phyloP scores from a whole-genome alignment of 2,113 vertebrate species.

The Meleagris gallopavo region DNA sequence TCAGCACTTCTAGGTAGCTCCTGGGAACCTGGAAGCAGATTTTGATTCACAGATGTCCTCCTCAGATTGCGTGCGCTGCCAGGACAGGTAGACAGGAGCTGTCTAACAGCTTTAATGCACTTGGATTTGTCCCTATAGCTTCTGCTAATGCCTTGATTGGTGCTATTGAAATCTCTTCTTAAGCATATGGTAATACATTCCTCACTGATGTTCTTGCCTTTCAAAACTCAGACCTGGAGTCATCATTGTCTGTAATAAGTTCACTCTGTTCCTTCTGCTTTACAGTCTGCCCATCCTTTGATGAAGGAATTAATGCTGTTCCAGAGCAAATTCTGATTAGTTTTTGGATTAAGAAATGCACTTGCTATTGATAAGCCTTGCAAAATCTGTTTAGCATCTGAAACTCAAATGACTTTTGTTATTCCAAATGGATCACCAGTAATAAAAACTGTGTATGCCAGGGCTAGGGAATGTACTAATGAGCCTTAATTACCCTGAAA shows the following conservation, averaged over 20 bases:
- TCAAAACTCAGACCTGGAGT: conserved; percentile 50
- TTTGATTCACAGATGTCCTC: conserved; percentile 51
- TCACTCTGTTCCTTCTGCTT: conserved; percentile 50
- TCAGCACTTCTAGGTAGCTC: conserved; percentile 30
- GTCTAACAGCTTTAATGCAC: conserved; percentile 31
- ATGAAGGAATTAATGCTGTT: conserved; percentile 34
- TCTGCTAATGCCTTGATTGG: conserved; percentile 49
- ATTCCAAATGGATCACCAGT: background rate
- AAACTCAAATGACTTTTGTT: background rate
- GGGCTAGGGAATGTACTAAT: background rate
- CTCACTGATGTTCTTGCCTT: conserved; percentile 27
- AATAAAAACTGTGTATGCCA: background rate
- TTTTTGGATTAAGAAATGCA: background rate
- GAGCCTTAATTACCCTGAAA: background rate
- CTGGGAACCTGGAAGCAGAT: conserved; percentile 29
- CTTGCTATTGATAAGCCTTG: background rate
- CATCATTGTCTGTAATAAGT: conserved; percentile 42
- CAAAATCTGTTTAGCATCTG: background rate
- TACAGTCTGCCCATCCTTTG: conserved; percentile 29
- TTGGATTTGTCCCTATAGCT: conserved; percentile 54
- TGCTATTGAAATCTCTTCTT: conserved; percentile 44
- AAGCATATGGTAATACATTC: conserved; percentile 58
- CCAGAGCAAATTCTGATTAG: conserved; percentile 11
- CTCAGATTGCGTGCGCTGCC: background rate
- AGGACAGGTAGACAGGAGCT: conserved; percentile 27